Conservation (phyloP, 1,140 invertebrate species). For the Plodia interpunctella region DNA sequence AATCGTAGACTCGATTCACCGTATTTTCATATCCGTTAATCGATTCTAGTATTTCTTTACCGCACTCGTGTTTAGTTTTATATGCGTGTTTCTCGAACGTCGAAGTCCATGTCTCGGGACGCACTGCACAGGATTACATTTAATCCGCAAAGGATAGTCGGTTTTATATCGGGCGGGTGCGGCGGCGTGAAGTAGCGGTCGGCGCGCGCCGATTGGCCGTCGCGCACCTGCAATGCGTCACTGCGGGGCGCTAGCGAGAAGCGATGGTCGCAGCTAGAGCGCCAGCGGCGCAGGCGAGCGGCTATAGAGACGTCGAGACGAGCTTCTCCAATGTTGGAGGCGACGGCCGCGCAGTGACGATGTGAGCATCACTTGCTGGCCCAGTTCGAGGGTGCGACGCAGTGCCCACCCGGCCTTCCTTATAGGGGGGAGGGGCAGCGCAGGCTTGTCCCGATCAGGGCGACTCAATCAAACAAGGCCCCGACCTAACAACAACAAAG, state of each 20-base stretch:
- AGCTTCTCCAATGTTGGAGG: conserved; percentile 20
- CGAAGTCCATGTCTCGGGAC: conserved; percentile 72
- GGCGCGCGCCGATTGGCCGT: conserved; percentile 81
- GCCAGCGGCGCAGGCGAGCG: conserved; percentile 22
- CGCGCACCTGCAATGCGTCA: conserved; percentile 91
- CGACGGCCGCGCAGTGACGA: conserved; percentile 17
- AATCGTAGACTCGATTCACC: conserved; percentile 66
- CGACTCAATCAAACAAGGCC: background rate
- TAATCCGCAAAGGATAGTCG: conserved; percentile 72
- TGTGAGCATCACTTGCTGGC: conserved; percentile 29
- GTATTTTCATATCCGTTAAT: conserved; percentile 64
- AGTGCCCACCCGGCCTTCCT: conserved; percentile 33
- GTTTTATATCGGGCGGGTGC: conserved; percentile 75
- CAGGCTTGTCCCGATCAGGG: conserved; percentile 16
- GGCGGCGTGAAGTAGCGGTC: conserved; percentile 80
- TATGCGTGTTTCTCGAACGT: conserved; percentile 50
- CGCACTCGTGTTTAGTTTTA: conserved; percentile 47
- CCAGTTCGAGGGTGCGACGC: conserved; percentile 41
- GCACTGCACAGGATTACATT: conserved; percentile 70
- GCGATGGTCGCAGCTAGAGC: conserved; percentile 17
- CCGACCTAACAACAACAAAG: background rate
- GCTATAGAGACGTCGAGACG: conserved; percentile 40
- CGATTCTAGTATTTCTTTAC: conserved; percentile 44
- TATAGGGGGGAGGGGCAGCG: conserved; percentile 24
- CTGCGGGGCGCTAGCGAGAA: conserved; percentile 44